These are phyloP conservation scores for Patella caerulea DNA, from an alignment of 2,888 invertebrate genomes.

Conservation along the genomic window DNA sequence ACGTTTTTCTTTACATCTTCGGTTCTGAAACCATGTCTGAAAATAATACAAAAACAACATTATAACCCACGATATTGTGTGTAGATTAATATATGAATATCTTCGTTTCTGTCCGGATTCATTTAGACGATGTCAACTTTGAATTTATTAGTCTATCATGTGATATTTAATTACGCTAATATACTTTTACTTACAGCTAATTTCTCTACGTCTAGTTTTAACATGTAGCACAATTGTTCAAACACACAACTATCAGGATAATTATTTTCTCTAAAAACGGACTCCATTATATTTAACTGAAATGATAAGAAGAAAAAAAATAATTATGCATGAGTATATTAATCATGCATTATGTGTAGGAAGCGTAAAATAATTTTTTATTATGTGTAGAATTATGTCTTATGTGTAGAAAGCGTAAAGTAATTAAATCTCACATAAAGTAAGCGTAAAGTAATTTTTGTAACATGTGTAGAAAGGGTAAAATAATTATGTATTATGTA, in stretches of 20 bases:
- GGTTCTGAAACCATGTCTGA: conserved; percentile 4
- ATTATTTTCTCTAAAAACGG: not conserved
- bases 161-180: not conserved
- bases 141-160: too few relatives aligned
- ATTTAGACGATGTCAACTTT: too few relatives aligned
- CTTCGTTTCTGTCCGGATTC: too few relatives aligned
- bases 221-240: not conserved
- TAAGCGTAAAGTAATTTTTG: too few relatives aligned
- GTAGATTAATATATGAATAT: not conserved
- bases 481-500: too few relatives aligned
- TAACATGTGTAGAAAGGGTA: too few relatives aligned
- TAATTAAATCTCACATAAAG: too few relatives aligned
- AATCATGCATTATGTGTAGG: too few relatives aligned
- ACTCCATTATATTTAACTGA: not conserved
- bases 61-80: not conserved
- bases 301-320: not conserved
- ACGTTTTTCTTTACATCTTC: conserved; percentile 13
- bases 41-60: not conserved
- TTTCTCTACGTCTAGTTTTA: not conserved
- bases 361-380: too few relatives aligned
- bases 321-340: not conserved
- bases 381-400: too few relatives aligned
- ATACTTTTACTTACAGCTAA: conserved; percentile 4
- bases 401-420: too few relatives aligned
- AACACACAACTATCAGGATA: conserved; percentile 7